These are phyloP conservation scores for Orussus abietinus DNA, from an alignment of 1,140 invertebrate genomes.

Conservation along the genomic window DNA sequence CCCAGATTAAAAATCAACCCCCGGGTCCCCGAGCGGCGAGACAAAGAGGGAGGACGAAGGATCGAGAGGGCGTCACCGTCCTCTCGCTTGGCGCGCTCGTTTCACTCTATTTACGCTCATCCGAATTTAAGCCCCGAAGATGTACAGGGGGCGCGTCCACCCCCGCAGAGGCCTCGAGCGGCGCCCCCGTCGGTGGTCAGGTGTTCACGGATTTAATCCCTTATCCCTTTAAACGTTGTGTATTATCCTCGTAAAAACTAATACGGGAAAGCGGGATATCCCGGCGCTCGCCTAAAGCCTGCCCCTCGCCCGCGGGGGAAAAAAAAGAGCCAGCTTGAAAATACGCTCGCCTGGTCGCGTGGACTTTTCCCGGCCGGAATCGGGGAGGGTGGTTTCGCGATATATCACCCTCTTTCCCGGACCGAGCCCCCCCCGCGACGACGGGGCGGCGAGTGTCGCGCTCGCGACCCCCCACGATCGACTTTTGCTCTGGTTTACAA, in stretches of 20 bases:
- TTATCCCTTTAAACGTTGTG: conserved; percentile 54
- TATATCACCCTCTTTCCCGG: conserved; percentile 45
- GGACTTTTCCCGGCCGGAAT: too few species aligned
- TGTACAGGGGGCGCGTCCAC: conserved; percentile 30
- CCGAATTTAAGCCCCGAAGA: conserved; percentile 32
- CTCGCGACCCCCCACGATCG: conserved; percentile 21
- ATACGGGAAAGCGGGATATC: conserved; percentile 32
- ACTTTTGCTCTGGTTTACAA: not conserved
- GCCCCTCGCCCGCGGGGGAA: conserved; percentile 25
- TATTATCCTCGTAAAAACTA: conserved; percentile 55
- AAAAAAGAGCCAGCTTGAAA: conserved; percentile 23
- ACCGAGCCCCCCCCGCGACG: too few species aligned
- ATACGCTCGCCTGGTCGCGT: conserved; percentile 28
- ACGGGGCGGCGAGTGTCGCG: conserved; percentile 32
- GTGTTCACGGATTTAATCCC: conserved; percentile 45
- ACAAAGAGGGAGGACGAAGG: not conserved
- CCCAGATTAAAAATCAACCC: too few species aligned
- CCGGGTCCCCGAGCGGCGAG: conserved; percentile 28
- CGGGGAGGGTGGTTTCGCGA: too few species aligned
- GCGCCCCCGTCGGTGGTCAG: conserved; percentile 36
- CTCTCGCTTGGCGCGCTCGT: conserved; percentile 3
- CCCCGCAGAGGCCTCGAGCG: conserved; percentile 12
- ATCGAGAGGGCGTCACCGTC: too few species aligned
- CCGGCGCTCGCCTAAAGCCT: conserved; percentile 42
- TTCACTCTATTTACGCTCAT: conserved; percentile 31